Evolutionary conservation across 2,888 invertebrate species (phyloP).

Genomic region (Caenorhabditis panamensis): DNA sequence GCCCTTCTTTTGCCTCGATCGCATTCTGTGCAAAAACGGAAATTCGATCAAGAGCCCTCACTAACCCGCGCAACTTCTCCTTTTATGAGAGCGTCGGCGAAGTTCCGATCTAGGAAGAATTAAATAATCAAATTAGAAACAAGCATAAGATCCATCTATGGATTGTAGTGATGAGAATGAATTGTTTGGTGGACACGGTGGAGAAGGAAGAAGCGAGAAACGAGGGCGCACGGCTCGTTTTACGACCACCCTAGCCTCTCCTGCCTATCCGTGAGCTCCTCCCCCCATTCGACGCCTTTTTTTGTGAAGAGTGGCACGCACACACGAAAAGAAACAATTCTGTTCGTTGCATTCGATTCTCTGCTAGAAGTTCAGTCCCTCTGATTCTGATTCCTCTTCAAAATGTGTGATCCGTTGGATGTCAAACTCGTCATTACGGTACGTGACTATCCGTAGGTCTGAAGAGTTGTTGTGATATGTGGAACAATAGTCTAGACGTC

Average conservation of each 20-base stretch:
- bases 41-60: conserved; percentile 41
- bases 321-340: conserved; percentile 37
- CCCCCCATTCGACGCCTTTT: conserved; percentile 56
- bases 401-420: conserved; percentile 48
- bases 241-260: conserved; percentile 47
- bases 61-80: neutral
- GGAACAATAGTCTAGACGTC: neutral
- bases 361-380: neutral
- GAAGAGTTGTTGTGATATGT: neutral
- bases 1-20: conserved; percentile 27
- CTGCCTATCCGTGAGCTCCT: conserved; percentile 49
- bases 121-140: conserved; percentile 33
- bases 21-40: conserved; percentile 35
- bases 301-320: conserved; percentile 40
- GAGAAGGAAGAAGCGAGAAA: conserved; percentile 1
- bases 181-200: conserved; percentile 3
- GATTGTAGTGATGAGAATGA: neutral
- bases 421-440: conserved; percentile 54
- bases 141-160: conserved; percentile 21
- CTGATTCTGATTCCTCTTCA: conserved; percentile 3
- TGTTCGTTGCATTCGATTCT: neutral
- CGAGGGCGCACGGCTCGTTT: conserved; percentile 29
- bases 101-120: neutral
- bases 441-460: conserved; percentile 15
- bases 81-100: conserved; percentile 21